These are phyloP conservation scores for Cranoglanis bouderius DNA, from an alignment of 2,113 vertebrate genomes.

Conservation along the genomic window DNA sequence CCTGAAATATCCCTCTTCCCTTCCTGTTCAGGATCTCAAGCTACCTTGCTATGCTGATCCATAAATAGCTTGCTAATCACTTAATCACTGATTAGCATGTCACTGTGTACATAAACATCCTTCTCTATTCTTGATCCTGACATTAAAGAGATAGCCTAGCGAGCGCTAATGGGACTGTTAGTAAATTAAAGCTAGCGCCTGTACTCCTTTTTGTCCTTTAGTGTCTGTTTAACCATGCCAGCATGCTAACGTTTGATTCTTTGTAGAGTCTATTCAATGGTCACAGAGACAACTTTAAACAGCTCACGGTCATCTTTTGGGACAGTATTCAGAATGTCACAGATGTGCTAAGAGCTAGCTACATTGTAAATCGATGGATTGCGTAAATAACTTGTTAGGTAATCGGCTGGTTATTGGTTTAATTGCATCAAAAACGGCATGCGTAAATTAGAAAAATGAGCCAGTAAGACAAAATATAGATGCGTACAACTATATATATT, in stretches of 20 bases:
- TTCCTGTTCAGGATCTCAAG: slow-evolving; percentile 14
- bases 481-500: too few relatives aligned
- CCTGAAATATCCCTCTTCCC: slow-evolving; percentile 23
- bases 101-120: not conserved
- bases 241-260: not conserved
- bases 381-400: not conserved
- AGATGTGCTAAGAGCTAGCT: not conserved
- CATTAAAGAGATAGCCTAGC: not conserved
- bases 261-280: not conserved
- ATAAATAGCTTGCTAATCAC: not conserved
- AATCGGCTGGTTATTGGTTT: not conserved
- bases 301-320: not conserved
- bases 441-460: not conserved
- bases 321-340: not conserved
- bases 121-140: not conserved
- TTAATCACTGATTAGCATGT: not conserved
- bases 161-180: not conserved
- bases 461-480: not conserved
- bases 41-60: slow-evolving; percentile 20
- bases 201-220: not conserved
- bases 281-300: not conserved
- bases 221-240: not conserved
- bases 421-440: too few relatives aligned
- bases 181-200: not conserved
- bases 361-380: not conserved